These are phyloP conservation scores for Aselliscus stoliczkanus DNA, from an alignment of 2,797 vertebrate genomes.

Conservation along the genomic window DNA sequence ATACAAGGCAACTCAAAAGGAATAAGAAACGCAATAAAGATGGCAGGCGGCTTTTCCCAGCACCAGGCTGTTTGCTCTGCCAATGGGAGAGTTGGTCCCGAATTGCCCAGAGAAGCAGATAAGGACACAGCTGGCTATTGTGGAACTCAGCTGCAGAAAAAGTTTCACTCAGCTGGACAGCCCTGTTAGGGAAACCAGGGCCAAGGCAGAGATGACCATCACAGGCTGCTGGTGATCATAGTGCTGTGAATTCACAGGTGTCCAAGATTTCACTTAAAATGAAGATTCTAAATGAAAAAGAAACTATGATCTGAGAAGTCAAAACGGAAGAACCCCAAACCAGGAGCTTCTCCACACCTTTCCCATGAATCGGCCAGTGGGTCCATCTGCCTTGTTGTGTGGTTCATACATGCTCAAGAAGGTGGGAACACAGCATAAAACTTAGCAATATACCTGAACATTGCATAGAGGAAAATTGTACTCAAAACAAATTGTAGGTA, in stretches of 20 bases:
- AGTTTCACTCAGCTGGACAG: not conserved
- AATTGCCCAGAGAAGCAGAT: not conserved
- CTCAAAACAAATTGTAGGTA: not conserved
- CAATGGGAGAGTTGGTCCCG: not conserved
- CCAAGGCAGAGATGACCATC: not conserved
- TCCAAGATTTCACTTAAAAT: not conserved
- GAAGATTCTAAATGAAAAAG: not conserved
- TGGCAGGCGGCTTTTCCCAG: not conserved
- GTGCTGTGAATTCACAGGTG: not conserved
- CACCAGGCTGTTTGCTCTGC: not conserved
- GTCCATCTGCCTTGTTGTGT: not conserved
- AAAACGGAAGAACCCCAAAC: not conserved
- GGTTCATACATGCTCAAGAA: not conserved
- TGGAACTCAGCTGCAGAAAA: not conserved
- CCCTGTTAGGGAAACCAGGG: not conserved
- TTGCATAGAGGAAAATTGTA: not conserved
- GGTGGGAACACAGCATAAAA: not conserved
- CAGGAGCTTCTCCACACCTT: not conserved
- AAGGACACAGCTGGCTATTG: not conserved
- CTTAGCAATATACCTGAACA: not conserved
- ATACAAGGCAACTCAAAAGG: not conserved
- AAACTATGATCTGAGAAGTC: not conserved
- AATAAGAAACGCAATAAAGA: not conserved
- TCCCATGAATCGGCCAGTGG: not conserved
- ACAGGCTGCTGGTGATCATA: not conserved